phyloP scores from a whole-genome alignment of 2,888 invertebrate species.

The Iselma pallidipennis region DNA sequence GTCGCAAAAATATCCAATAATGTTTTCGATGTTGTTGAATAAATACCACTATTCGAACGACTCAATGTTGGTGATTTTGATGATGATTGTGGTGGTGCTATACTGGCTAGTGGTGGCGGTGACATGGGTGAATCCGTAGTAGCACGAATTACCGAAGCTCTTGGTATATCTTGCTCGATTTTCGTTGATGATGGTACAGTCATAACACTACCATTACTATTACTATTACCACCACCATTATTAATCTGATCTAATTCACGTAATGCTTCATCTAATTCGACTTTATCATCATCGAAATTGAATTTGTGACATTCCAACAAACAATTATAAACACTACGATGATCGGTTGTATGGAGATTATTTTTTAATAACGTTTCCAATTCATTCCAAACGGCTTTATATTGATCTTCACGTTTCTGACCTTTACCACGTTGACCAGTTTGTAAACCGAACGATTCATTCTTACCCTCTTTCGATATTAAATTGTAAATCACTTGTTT shows the following conservation, averaged over 20 bases:
- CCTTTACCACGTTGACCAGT: conserved; percentile 66
- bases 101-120: conserved; percentile 64
- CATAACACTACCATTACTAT: background rate
- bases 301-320: conserved; percentile 75
- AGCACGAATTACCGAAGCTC: conserved; percentile 67
- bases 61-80: conserved; percentile 33
- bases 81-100: conserved; percentile 38
- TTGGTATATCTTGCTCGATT: conserved; percentile 41
- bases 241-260: conserved; percentile 61
- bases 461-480: conserved; percentile 79
- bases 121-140: conserved; percentile 87
- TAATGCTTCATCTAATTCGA: conserved; percentile 65
- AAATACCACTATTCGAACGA: conserved; percentile 41
- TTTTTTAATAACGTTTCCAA: conserved; percentile 81
- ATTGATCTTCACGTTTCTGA: conserved; percentile 82
- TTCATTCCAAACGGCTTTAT: conserved; percentile 88
- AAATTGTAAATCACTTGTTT: conserved; percentile 82
- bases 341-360: conserved; percentile 77
- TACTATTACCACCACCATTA: conserved; percentile 40
- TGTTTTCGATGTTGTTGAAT: conserved; percentile 57
- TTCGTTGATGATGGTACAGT: conserved; percentile 39
- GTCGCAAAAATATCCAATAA: conserved; percentile 70
- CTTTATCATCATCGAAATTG: conserved; percentile 64
- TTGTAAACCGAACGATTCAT: conserved; percentile 75
- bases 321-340: conserved; percentile 77